phyloP scores from a whole-genome alignment of 1,140 invertebrate species.

The Sogatella furcifera region DNA sequence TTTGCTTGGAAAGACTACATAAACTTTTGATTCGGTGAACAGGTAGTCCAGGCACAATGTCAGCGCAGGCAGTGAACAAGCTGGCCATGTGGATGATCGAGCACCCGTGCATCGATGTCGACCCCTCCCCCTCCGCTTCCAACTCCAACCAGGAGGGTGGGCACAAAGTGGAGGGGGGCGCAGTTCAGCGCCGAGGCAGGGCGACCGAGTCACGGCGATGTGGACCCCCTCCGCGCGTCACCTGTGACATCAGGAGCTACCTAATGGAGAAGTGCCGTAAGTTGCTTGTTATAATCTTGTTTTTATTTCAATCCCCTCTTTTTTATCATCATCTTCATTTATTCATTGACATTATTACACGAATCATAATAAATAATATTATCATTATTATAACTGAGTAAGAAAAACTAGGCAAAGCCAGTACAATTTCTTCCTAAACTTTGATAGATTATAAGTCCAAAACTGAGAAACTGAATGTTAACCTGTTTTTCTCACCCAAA shows the following conservation, averaged over 20 bases:
- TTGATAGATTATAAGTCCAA: too few species aligned
- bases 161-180: not conserved
- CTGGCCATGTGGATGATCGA: constrained; percentile 58
- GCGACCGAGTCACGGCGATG: not conserved
- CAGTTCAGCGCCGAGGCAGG: not conserved
- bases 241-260: constrained; percentile 29
- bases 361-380: too few species aligned
- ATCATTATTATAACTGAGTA: too few species aligned
- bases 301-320: too few species aligned
- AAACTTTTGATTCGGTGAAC: not conserved
- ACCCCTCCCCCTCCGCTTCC: constrained; percentile 10
- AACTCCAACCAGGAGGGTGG: not conserved
- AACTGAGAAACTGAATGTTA: too few species aligned
- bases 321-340: too few species aligned
- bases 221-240: constrained; percentile 17
- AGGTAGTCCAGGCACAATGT: constrained; percentile 42
- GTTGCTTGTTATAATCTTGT: not conserved
- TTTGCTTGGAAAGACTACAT: too few species aligned
- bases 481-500: too few species aligned
- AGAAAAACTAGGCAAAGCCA: too few species aligned
- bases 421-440: too few species aligned
- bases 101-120: constrained; percentile 38
- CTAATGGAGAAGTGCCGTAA: constrained; percentile 18
- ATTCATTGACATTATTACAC: too few species aligned
- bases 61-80: constrained; percentile 43